Percentiles rank a stretch among this genome's conserved stretches.
These are phyloP conservation scores for Hetaerina titia DNA, from an alignment of 2,888 invertebrate genomes.

Conservation along the genomic window DNA sequence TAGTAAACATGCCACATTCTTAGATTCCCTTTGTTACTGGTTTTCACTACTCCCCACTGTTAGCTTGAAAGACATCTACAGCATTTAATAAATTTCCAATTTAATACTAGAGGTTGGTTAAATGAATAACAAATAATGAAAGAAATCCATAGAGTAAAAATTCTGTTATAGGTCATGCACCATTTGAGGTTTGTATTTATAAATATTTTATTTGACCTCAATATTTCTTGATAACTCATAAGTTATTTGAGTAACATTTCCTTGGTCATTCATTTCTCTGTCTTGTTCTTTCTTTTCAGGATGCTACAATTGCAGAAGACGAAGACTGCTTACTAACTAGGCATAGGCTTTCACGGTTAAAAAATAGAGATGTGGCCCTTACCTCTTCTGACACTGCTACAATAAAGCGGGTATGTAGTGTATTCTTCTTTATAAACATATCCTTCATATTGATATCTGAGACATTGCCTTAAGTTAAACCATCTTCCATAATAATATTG, in stretches of 20 bases:
- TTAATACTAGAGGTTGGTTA: too few species aligned
- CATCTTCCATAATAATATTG: too few species aligned
- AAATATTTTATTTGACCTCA: not conserved
- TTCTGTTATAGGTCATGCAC: not conserved
- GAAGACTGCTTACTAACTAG: conserved; percentile 84
- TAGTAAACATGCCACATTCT: not conserved
- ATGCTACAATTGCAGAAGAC: conserved; percentile 86
- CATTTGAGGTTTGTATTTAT: not conserved
- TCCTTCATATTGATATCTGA: not conserved
- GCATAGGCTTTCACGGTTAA: conserved; percentile 83
- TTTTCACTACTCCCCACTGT: too few species aligned
- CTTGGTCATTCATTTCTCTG: not conserved
- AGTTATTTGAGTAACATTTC: not conserved
- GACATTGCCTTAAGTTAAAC: too few species aligned
- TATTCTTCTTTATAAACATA: not conserved
- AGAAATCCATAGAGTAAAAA: not conserved
- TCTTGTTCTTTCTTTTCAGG: conserved; percentile 73
- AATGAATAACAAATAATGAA: too few species aligned
- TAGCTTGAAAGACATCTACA: too few species aligned
- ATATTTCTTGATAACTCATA: not conserved
- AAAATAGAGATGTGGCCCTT: conserved; percentile 85
- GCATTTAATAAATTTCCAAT: too few species aligned
- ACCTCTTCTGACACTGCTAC: conserved; percentile 85
- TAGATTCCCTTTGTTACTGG: too few species aligned
- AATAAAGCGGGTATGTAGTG: conserved; percentile 82